phyloP scores from a whole-genome alignment of 1,140 invertebrate species.

The Oedothorax gibbosus region DNA sequence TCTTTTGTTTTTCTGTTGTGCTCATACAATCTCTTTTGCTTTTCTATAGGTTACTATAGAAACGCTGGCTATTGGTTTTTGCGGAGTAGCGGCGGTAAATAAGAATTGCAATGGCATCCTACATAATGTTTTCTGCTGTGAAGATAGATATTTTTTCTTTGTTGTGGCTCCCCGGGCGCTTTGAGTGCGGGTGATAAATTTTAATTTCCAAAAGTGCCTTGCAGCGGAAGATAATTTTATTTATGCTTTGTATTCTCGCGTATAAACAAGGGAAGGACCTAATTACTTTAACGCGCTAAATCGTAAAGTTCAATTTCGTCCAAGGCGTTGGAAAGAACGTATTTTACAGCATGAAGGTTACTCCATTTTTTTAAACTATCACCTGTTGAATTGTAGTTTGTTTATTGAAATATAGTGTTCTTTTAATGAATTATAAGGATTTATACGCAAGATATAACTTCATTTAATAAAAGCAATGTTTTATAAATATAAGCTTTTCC shows the following conservation, averaged over 20 bases:
- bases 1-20: conserved; percentile 25
- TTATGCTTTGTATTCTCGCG: conserved; percentile 18
- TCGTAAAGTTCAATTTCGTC: conserved; percentile 14
- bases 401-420: background rate
- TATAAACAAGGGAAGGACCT: conserved; percentile 29
- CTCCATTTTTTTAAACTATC: conserved; percentile 15
- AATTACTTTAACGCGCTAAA: conserved; percentile 31
- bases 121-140: conserved; percentile 33
- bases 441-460: too few species aligned
- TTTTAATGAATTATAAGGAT: too few species aligned
- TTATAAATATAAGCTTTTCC: too few species aligned
- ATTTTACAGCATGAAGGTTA: background rate
- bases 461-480: too few species aligned
- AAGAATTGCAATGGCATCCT: conserved; percentile 34
- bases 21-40: conserved; percentile 3
- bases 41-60: conserved; percentile 28
- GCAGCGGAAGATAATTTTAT: conserved; percentile 32
- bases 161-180: conserved; percentile 1
- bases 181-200: conserved; percentile 46
- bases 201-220: conserved; percentile 39
- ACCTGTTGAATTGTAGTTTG: conserved; percentile 14
- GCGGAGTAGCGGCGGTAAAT: conserved; percentile 39
- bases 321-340: conserved; percentile 10
- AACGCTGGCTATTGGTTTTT: conserved; percentile 42
- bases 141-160: conserved; percentile 11